These are phyloP conservation scores for Leptodactylus fallax DNA, from an alignment of 2,797 vertebrate species.

Conservation along the genomic window DNA sequence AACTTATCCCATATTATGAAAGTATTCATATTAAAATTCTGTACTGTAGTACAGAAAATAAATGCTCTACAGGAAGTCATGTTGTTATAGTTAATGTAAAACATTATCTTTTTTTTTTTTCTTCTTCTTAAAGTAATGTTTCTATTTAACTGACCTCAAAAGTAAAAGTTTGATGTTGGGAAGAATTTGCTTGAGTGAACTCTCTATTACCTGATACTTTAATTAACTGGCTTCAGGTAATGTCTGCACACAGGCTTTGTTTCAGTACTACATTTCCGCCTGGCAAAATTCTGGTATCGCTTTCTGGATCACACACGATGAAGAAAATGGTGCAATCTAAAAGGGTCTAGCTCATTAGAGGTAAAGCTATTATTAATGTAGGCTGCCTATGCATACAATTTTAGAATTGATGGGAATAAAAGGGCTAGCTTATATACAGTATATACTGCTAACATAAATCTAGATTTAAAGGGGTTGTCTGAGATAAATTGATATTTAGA, in stretches of 20 bases:
- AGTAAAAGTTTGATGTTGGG: constrained; percentile 3
- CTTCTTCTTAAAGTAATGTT: fast-evolving
- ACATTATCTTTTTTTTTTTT: background rate
- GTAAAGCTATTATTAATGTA: background rate
- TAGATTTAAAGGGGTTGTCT: background rate
- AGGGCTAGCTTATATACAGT: background rate
- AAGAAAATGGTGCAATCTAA: constrained; percentile 3
- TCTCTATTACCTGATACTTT: constrained; percentile 33
- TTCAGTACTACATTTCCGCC: constrained; percentile 44
- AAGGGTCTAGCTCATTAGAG: background rate
- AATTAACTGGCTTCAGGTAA: constrained; percentile 28
- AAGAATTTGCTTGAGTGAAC: constrained; percentile 28
- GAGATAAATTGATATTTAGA: too few species aligned
- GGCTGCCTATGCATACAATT: background rate
- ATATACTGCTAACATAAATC: background rate
- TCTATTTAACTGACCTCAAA: background rate
- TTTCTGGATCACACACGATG: constrained; percentile 26
- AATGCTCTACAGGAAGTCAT: background rate
- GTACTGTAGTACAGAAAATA: background rate
- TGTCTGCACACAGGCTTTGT: constrained; percentile 11
- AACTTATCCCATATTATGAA: background rate
- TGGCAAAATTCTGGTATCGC: constrained; percentile 12
- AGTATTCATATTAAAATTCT: background rate
- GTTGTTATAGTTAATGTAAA: background rate
- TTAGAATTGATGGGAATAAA: background rate